These are phyloP conservation scores for Muraenolepis orangiensis DNA, from an alignment of 2,797 vertebrate genomes.

Conservation along the genomic window DNA sequence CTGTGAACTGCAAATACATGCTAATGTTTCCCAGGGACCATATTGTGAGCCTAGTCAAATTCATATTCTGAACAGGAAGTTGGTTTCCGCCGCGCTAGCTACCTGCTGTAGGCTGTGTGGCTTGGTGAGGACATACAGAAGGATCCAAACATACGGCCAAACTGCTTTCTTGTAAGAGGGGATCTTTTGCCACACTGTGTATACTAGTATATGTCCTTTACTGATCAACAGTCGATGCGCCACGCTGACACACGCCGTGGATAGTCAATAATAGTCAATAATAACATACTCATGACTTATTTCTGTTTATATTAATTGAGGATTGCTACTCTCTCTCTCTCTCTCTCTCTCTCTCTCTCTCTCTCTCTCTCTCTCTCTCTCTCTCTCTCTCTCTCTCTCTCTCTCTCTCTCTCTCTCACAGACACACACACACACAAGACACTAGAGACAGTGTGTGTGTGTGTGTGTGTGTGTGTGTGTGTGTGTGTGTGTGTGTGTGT, in stretches of 20 bases:
- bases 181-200: background rate
- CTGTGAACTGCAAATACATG: background rate
- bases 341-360: conserved; percentile 14
- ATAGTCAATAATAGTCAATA: background rate
- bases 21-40: background rate
- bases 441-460: no score
- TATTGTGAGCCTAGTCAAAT: background rate
- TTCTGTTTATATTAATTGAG: no score
- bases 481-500: no score
- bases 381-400: no score
- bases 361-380: background rate
- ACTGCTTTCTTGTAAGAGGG: background rate
- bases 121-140: background rate
- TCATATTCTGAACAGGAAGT: background rate
- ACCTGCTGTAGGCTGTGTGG: background rate
- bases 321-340: conserved; percentile 15
- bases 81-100: background rate
- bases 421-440: no score
- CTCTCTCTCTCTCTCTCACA: no score
- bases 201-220: no score
- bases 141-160: background rate
- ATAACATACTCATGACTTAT: background rate
- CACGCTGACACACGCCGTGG: background rate
- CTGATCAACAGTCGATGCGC: no score
- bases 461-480: no score